Percentiles rank a stretch among this genome's conserved stretches.
Evolutionary conservation across 2,888 invertebrate genomes (phyloP).

Genomic region (Stenotaenia linearis): DNA sequence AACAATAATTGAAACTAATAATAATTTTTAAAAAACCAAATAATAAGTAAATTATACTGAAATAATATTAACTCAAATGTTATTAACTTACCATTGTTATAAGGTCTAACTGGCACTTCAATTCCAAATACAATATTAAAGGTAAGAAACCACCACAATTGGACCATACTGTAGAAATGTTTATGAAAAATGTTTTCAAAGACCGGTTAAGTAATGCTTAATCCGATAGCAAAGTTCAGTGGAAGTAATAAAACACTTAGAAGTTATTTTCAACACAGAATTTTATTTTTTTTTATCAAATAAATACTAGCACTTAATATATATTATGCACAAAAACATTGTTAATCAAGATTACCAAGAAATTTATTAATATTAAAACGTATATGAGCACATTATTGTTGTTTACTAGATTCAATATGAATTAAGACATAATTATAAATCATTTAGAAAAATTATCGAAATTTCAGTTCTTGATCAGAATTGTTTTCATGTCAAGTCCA

Average conservation of each 20-base stretch:
- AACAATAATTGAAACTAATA: not conserved
- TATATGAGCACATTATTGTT: too few relatives aligned
- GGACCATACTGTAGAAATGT: not conserved
- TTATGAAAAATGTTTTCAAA: not conserved
- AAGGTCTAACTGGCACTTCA: not conserved
- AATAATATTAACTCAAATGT: too few relatives aligned
- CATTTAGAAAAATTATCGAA: not conserved
- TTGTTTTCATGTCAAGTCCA: not conserved
- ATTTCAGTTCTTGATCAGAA: not conserved
- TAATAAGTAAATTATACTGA: too few relatives aligned
- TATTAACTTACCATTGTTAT: not conserved
- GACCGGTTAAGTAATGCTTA: not conserved
- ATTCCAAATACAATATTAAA: not conserved
- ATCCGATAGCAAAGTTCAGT: not conserved
- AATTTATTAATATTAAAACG: too few relatives aligned
- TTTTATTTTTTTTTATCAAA: not conserved
- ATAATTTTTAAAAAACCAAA: not conserved
- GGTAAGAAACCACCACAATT: not conserved
- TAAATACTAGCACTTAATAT: too few relatives aligned
- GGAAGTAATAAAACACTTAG: not conserved
- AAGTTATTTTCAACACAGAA: too few relatives aligned
- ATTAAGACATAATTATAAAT: not conserved
- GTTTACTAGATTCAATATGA: not conserved
- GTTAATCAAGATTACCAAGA: too few relatives aligned
- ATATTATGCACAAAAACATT: too few relatives aligned